A percentile compares a stretch with the other conserved stretches of the same genome.
phyloP scores from a whole-genome alignment of 1,140 invertebrate genomes.

The Chrysomallon squamiferum region DNA sequence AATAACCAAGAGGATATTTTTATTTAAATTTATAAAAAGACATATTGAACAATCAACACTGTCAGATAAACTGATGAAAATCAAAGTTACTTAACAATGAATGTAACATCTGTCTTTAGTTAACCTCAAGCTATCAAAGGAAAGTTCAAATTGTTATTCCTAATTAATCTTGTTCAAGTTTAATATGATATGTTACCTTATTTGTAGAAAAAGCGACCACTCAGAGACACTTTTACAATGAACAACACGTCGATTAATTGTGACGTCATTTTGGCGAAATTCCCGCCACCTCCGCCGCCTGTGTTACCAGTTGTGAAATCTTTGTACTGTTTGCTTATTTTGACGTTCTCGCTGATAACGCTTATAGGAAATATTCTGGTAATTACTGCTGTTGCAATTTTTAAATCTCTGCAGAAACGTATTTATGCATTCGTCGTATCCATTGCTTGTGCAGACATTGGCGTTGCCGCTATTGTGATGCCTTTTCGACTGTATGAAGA shows the following conservation, averaged over 20 bases:
- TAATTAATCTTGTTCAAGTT: no score
- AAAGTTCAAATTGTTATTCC: no score
- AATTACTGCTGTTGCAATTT: constrained; percentile 81
- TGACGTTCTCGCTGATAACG: neutral
- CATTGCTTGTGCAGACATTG: constrained; percentile 90
- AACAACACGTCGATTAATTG: neutral
- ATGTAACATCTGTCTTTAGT: no score
- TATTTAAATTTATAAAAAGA: no score
- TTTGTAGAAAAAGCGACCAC: no score
- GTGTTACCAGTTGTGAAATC: neutral
- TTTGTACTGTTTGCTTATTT: neutral
- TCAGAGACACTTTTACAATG: neutral
- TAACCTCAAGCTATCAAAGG: no score
- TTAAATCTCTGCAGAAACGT: constrained; percentile 76
- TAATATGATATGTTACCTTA: no score
- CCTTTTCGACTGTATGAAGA: constrained; percentile 67
- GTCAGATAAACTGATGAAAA: no score
- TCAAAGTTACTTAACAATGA: no score
- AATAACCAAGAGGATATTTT: no score
- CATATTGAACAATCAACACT: no score
- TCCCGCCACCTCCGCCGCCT: neutral
- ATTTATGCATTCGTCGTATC: constrained; percentile 93
- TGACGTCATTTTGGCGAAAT: neutral
- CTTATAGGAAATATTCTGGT: constrained; percentile 82
- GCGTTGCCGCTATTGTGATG: constrained; percentile 78